These are phyloP conservation scores for Nestor notabilis DNA, from an alignment of 2,113 vertebrate species.

Conservation along the genomic window DNA sequence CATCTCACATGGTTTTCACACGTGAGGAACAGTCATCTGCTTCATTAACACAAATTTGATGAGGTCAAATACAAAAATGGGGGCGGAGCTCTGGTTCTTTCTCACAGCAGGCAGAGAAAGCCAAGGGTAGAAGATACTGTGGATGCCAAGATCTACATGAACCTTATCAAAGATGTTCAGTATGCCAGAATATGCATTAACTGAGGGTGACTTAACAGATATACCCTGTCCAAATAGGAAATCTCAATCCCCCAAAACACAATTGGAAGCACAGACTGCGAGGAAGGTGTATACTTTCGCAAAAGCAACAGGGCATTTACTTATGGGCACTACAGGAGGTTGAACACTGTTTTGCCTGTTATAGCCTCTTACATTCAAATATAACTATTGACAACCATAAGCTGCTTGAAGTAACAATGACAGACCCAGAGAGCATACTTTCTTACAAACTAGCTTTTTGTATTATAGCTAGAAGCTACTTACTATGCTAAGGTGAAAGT, in stretches of 20 bases:
- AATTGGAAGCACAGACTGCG: fast-evolving
- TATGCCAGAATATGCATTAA: neutral
- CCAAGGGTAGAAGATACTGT: fast-evolving
- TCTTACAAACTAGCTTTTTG: neutral
- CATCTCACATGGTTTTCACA: neutral
- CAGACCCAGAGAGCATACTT: neutral
- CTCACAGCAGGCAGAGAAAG: neutral
- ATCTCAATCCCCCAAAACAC: fast-evolving
- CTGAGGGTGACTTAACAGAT: neutral
- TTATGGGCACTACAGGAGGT: neutral
- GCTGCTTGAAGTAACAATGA: neutral
- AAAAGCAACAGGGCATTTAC: neutral
- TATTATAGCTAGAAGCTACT: neutral
- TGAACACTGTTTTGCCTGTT: neutral
- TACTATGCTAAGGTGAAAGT: neutral
- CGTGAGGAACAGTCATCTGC: neutral
- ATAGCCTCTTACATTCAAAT: fast-evolving
- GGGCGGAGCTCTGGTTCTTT: neutral
- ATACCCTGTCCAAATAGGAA: neutral
- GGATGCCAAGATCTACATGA: neutral
- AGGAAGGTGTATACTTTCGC: neutral
- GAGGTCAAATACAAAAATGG: neutral
- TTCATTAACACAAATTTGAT: neutral
- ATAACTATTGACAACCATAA: fast-evolving
- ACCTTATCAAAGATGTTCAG: neutral